Base-by-base conservation (phyloP, 2,888 invertebrate species). In the Caprella mutica region DNA sequence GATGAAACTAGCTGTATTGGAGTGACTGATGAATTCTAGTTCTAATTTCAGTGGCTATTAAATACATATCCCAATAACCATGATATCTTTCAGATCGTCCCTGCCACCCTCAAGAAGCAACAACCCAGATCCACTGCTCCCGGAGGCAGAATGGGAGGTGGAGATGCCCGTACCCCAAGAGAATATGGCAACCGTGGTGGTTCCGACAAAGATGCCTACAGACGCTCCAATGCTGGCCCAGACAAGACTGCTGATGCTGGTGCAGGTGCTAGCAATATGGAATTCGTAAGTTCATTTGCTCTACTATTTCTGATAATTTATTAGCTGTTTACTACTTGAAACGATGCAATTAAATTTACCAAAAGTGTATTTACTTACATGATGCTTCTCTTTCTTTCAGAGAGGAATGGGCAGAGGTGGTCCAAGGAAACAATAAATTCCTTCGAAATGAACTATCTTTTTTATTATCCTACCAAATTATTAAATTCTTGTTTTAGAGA, bases 181-280 rank as follows among this genome's bases (percentile, higher is more conserved):
- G 43, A 79, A 80, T 5, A 82, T 86, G 70, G 81, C 84, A 3
- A 30, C 24, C 81, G 84, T 0, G 89, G 89, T 72, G 90, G 59
- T 24, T 65, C 63, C 17, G 66, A 91, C 73, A 80, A 90, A 62
- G 81, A 84, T 6, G 83, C 84, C 12, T 90, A 90, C 78, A 81
- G 90, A 71, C 80, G 88, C 58, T 83, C 84, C 23, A 74, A 77
- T 6, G 68, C 71, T 50, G 76, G 78, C 17, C 79, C 79, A 54
- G 96, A 97, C 74, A 97, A 97, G 77, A 92, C 92, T 76, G 87
- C 88, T 65, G 97, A 97, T 76, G 96, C 92, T 69, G 97, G 96
- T 67, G 88, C 93, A 70, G 97, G 96, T 66, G 84, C 88, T 59
- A 87, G 84, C 67, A 85, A 85, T 74, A 81, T 96, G 71, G 92